These are phyloP conservation scores for Hipposideros armiger DNA, from an alignment of 2,113 vertebrate species.

Conservation along the genomic window DNA sequence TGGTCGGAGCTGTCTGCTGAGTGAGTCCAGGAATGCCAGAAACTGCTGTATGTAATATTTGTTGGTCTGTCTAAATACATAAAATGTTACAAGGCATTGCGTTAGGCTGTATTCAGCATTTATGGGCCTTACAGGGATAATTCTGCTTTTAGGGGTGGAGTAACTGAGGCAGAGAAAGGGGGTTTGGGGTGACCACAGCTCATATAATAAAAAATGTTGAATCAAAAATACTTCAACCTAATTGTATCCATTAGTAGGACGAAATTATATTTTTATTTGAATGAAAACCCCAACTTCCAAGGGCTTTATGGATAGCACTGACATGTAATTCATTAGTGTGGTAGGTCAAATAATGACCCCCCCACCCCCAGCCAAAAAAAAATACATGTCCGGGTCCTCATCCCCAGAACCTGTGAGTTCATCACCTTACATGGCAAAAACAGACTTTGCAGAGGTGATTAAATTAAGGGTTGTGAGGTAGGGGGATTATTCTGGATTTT, in stretches of 20 bases:
- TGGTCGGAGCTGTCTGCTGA: not conserved
- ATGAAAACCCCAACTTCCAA: not conserved
- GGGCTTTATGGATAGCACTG: not conserved
- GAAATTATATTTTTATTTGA: constrained; percentile 18
- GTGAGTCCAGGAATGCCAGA: not conserved
- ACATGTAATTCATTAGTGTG: not conserved
- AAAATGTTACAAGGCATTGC: not conserved
- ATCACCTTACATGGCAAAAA: not conserved
- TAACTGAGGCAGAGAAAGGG: not conserved
- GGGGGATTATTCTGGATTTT: not conserved
- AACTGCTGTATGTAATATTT: not conserved
- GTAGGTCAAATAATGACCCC: not conserved
- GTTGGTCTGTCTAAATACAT: not conserved
- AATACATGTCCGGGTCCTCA: not conserved
- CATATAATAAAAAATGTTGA: not conserved
- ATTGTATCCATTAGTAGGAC: not conserved
- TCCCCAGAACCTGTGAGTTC: not conserved
- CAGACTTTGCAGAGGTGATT: not conserved
- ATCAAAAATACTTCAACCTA: not conserved
- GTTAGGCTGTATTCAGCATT: not conserved
- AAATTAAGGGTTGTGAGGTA: not conserved
- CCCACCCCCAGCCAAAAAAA: too few species aligned
- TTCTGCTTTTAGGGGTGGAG: not conserved
- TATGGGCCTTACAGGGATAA: not conserved
- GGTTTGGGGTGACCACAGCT: not conserved